These are phyloP conservation scores for Electrophaes corylata DNA, from an alignment of 2,888 invertebrate species.

Conservation along the genomic window DNA sequence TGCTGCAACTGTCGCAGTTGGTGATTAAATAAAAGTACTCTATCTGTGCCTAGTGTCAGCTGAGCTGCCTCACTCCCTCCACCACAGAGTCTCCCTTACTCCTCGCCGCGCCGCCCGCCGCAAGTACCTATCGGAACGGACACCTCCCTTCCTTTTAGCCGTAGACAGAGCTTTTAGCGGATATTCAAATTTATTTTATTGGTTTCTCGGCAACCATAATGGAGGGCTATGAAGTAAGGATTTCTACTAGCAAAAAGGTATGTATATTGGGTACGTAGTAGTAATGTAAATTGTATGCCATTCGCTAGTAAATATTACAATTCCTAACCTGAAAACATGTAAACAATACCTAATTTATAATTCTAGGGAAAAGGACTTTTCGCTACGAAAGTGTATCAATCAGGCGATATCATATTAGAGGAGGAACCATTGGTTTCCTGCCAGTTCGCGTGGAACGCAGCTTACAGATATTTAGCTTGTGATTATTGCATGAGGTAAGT, in stretches of 20 bases:
- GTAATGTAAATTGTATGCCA: no score
- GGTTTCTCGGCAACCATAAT: slow-evolving; percentile 54
- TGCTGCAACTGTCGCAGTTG: no score
- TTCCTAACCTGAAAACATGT: background rate
- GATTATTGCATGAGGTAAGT: slow-evolving; percentile 92
- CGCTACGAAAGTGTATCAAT: slow-evolving; percentile 87
- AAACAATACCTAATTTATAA: slow-evolving; percentile 11
- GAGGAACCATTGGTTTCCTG: slow-evolving; percentile 95
- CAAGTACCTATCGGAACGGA: no score
- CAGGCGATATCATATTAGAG: slow-evolving; percentile 92
- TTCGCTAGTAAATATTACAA: no score
- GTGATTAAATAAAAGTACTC: no score
- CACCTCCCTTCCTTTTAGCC: no score
- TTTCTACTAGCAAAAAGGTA: slow-evolving; percentile 73
- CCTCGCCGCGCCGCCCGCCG: no score
- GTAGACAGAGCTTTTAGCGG: no score
- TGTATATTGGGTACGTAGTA: background rate
- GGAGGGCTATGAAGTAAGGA: slow-evolving; percentile 73
- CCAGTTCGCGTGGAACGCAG: slow-evolving; percentile 97
- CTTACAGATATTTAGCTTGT: slow-evolving; percentile 94
- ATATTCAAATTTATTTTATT: no score
- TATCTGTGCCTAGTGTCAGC: no score
- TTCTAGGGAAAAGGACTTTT: slow-evolving; percentile 93
- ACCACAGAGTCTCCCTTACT: no score
- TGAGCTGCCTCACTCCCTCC: no score